These are phyloP conservation scores for Drosophila tropicalis DNA, from an alignment of 1,140 invertebrate species.

Conservation along the genomic window DNA sequence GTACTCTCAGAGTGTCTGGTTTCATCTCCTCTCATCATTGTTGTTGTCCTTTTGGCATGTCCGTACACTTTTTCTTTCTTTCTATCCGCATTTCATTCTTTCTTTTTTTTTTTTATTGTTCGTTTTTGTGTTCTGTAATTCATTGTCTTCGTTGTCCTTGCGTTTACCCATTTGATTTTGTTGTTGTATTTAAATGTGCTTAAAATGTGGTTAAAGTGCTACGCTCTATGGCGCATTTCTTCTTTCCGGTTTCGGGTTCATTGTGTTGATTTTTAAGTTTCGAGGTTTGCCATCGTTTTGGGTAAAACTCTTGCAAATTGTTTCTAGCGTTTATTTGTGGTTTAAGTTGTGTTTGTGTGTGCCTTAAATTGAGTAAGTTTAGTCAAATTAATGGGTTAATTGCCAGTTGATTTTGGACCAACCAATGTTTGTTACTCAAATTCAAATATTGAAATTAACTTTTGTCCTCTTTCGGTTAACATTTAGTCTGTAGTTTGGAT, in stretches of 20 bases:
- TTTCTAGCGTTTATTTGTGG: slow-evolving; percentile 26
- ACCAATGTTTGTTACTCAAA: background rate
- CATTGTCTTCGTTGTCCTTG: slow-evolving; percentile 36
- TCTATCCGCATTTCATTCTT: slow-evolving; percentile 15
- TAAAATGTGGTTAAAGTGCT: slow-evolving; percentile 61
- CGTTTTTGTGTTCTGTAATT: slow-evolving; percentile 48
- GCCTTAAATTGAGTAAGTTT: background rate
- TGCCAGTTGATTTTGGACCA: background rate
- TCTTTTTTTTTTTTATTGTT: slow-evolving; percentile 20
- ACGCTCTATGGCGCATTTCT: slow-evolving; percentile 41
- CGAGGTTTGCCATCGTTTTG: slow-evolving; percentile 31
- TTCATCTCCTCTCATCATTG: slow-evolving; percentile 43
- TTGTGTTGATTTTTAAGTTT: slow-evolving; percentile 57
- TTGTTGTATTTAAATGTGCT: slow-evolving; percentile 66
- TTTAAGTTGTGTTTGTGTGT: background rate
- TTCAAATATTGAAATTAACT: background rate
- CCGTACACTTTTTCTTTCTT: slow-evolving; percentile 27
- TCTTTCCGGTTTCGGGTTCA: slow-evolving; percentile 13
- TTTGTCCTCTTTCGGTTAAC: background rate
- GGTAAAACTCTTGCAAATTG: slow-evolving; percentile 43
- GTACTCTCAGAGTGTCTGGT: slow-evolving; percentile 38
- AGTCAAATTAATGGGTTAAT: slow-evolving; percentile 2
- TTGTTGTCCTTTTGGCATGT: slow-evolving; percentile 55
- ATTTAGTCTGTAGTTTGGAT: background rate
- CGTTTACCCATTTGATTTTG: slow-evolving; percentile 44